Conservation (phyloP, 2,888 invertebrate species). For the Oligia strigilis region DNA sequence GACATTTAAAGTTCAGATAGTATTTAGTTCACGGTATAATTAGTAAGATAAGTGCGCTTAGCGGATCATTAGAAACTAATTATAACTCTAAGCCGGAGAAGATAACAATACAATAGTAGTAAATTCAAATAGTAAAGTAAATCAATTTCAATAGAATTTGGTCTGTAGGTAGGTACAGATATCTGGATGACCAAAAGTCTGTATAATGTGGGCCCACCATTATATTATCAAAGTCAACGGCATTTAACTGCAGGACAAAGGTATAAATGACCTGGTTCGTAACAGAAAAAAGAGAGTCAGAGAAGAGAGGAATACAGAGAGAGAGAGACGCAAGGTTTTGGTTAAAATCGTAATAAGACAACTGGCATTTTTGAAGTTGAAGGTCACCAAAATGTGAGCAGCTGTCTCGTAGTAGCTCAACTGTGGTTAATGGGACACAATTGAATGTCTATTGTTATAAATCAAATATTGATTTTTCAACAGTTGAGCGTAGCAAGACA, state of each 20-base stretch:
- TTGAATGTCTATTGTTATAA: no score
- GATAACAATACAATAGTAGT: conserved; percentile 1
- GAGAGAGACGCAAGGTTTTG: neutral
- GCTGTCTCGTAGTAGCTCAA: neutral
- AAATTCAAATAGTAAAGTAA: no score
- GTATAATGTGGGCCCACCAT: no score
- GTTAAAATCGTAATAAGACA: no score
- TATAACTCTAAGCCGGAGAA: conserved; percentile 29
- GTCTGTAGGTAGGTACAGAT: no score
- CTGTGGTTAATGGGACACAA: no score
- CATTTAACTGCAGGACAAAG: neutral
- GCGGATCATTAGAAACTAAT: conserved; percentile 37
- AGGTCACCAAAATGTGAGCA: neutral
- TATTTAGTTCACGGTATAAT: conserved; percentile 57
- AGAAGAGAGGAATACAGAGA: neutral
- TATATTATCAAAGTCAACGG: neutral
- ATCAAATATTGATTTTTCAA: no score
- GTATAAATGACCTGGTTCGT: no score
- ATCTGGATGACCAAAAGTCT: no score
- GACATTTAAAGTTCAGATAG: conserved; percentile 67
- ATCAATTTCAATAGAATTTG: no score
- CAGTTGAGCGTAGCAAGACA: no score
- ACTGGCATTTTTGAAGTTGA: neutral
- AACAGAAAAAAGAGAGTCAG: neutral
- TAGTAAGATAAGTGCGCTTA: conserved; percentile 47